phyloP scores from a whole-genome alignment of 2,888 invertebrate genomes.

The Scaptomyza polygonia region DNA sequence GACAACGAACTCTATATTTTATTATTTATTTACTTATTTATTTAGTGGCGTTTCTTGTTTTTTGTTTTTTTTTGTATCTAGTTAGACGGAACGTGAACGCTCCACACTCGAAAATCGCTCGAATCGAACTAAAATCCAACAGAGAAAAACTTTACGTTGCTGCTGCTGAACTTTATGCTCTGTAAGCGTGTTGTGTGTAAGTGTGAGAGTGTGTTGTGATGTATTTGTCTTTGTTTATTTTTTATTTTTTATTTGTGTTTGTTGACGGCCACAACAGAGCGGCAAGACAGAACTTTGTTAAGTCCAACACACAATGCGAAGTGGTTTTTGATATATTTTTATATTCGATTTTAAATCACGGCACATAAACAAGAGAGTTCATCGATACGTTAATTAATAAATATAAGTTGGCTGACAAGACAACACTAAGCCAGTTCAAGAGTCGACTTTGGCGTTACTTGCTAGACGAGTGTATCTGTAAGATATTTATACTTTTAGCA shows the following conservation, averaged over 20 bases:
- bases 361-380: constrained; percentile 58
- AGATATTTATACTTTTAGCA: constrained; percentile 4
- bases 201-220: constrained; percentile 19
- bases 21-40: constrained; percentile 41
- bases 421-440: constrained; percentile 62
- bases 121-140: constrained; percentile 70
- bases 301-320: constrained; percentile 54
- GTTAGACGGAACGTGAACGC: constrained; percentile 46
- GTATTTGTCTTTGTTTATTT: constrained; percentile 49
- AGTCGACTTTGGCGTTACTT: constrained; percentile 14
- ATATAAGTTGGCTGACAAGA: constrained; percentile 42
- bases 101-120: constrained; percentile 77
- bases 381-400: constrained; percentile 78
- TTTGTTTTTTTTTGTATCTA: constrained; percentile 9
- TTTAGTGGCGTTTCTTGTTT: constrained; percentile 26
- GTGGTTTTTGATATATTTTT: constrained; percentile 24
- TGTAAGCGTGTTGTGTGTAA: constrained; percentile 25
- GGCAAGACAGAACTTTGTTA: constrained; percentile 51
- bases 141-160: constrained; percentile 71
- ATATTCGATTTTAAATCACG: constrained; percentile 33
- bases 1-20: constrained; percentile 14
- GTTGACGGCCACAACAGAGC: constrained; percentile 59
- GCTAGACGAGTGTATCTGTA: constrained; percentile 30
- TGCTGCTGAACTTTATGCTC: constrained; percentile 76
- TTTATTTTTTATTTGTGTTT: constrained; percentile 58